phyloP scores from a whole-genome alignment of 2,113 vertebrate genomes.

The Callaeas wilsoni region DNA sequence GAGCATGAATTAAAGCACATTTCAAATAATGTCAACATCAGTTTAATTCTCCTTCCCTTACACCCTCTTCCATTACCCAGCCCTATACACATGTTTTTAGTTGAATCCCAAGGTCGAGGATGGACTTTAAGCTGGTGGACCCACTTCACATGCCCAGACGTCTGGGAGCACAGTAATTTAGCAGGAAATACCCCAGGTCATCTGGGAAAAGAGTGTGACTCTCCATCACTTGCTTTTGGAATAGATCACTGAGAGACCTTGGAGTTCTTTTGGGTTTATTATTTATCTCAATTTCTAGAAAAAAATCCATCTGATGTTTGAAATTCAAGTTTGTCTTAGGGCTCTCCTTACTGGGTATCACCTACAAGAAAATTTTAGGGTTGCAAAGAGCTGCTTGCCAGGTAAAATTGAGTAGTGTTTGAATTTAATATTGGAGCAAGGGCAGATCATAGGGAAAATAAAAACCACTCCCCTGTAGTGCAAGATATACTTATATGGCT shows the following conservation, averaged over 20 bases:
- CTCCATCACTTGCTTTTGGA: neutral
- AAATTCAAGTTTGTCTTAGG: neutral
- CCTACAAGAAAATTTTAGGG: neutral
- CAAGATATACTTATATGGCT: conserved; percentile 61
- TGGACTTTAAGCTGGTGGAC: neutral
- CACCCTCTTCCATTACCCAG: neutral
- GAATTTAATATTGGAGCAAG: conserved; percentile 20
- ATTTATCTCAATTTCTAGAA: neutral
- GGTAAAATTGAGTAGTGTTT: neutral
- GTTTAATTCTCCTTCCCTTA: neutral
- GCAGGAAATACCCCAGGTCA: neutral
- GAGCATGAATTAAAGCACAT: conserved; percentile 43
- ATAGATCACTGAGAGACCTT: neutral
- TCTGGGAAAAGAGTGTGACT: neutral
- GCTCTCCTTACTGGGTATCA: neutral
- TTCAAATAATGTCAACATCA: conserved; percentile 45
- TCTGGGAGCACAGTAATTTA: neutral
- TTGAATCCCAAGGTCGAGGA: neutral
- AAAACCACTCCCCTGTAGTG: conserved; percentile 16
- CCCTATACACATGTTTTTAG: neutral
- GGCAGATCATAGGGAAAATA: conserved; percentile 20
- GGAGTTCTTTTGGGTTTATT: neutral
- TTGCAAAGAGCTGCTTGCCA: neutral
- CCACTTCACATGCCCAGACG: neutral
- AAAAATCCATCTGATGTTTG: neutral